Evolutionary conservation across 2,888 invertebrate species (phyloP).

Genomic region (Pristionchus japonicus): DNA sequence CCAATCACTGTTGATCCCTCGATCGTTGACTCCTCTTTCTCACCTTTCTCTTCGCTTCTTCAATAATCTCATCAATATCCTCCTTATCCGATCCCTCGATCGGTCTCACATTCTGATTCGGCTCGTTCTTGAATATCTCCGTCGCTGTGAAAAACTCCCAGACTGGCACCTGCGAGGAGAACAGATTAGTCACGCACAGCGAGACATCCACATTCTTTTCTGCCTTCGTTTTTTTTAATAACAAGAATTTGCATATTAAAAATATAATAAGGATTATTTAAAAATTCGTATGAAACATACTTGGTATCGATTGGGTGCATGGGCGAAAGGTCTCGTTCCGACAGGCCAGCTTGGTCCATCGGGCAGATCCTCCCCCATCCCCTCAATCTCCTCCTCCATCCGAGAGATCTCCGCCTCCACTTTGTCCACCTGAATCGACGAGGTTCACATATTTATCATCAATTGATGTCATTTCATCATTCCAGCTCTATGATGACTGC

Average conservation of each 20-base stretch:
- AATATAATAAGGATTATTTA: no score
- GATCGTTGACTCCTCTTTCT: not conserved
- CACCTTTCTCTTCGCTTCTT: slow-evolving; percentile 50
- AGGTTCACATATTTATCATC: not conserved
- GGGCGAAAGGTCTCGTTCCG: slow-evolving; percentile 82
- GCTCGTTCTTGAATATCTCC: slow-evolving; percentile 87
- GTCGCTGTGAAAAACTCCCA: slow-evolving; percentile 90
- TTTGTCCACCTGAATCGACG: slow-evolving; percentile 33
- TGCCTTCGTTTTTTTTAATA: no score
- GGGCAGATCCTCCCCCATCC: slow-evolving; percentile 77
- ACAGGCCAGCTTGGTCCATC: slow-evolving; percentile 82
- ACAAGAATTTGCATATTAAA: no score
- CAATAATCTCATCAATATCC: slow-evolving; percentile 83
- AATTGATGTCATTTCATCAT: not conserved
- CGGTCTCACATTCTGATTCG: slow-evolving; percentile 83
- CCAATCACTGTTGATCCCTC: not conserved
- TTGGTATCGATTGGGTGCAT: slow-evolving; percentile 81
- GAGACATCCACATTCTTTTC: not conserved
- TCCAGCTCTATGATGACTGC: not conserved
- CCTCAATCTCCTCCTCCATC: slow-evolving; percentile 76
- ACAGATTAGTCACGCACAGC: not conserved
- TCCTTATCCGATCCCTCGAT: slow-evolving; percentile 78
- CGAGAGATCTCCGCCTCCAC: slow-evolving; percentile 75
- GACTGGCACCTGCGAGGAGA: slow-evolving; percentile 84
- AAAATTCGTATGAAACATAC: slow-evolving; percentile 45